These are phyloP conservation scores for Umimayanthus chanpuru DNA, from an alignment of 92 coral and sea anemone genomes.

Conservation along the genomic window DNA sequence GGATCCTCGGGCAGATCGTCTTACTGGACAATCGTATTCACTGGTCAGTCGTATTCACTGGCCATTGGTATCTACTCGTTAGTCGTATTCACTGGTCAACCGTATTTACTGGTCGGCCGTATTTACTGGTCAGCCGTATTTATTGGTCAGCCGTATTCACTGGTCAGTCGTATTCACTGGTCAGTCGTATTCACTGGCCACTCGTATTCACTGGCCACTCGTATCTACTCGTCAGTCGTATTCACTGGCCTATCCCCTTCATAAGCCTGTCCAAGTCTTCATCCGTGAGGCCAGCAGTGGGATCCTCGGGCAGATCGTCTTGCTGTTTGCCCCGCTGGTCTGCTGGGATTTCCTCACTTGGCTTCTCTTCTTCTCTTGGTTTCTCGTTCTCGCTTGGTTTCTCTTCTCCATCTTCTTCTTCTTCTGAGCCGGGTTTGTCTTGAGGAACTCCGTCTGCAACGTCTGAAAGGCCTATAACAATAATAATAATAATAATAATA, in stretches of 20 bases:
- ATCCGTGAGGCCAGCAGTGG: constrained; percentile 25
- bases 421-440: neutral
- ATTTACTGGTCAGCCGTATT: neutral
- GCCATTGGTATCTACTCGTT: no score
- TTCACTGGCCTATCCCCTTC: constrained; percentile 25
- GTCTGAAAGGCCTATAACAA: neutral
- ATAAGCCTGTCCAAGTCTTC: constrained; percentile 30
- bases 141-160: no score
- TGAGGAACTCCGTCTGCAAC: neutral
- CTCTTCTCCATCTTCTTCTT: constrained; percentile 6
- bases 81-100: no score
- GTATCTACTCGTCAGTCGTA: no score
- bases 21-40: no score
- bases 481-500: no score
- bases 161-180: neutral
- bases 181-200: neutral
- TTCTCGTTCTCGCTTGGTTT: neutral
- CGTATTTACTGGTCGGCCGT: neutral
- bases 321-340: constrained; percentile 1
- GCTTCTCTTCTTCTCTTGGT: constrained; percentile 17
- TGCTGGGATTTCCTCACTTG: constrained; percentile 6
- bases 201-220: no score
- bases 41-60: no score
- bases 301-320: constrained; percentile 13
- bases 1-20: no score